Evolutionary conservation across 1,140 invertebrate genomes (phyloP), one percentile per base, ranked within the genome.

Genomic region (Luehdorfia chinensis): DNA sequence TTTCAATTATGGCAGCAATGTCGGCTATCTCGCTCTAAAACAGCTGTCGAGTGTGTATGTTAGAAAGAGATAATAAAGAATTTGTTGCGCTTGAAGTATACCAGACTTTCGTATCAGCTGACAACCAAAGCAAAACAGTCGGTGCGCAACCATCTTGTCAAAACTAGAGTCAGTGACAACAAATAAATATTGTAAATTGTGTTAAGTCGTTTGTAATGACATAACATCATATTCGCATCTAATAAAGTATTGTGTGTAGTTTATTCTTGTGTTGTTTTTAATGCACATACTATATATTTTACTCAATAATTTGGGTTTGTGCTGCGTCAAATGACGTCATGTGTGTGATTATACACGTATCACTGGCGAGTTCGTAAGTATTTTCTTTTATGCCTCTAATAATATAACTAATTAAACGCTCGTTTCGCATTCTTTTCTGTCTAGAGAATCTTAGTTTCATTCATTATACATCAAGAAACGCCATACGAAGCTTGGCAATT

Each of bases 71-170:
- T 7, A 52, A 18, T 44, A 12, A 28, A 59, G 54, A 49, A 47
- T 56, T 53, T 47, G 36, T 62, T 68, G 51, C 59, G 64, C 67
- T 74, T 71, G 48, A 73, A 79, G 50, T 60, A 56, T 50, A 81
- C 67, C 68, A 70, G 69, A 66, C 51, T 68, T 75, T 78, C 75
- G 75, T 88, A 88, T 88, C 84, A 88, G 87, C 87, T 88, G 87
- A 88, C 85, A 86, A 84, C 73, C 84, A 87, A 88, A 88, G 85
- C 87, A 88, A 88, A 88, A 88, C 87, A 88, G 84, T 87, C 77
- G 84, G 87, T 86, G 75, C 83, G 84, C 86, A 77, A 87, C 84
- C 84, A 87, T 87, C 84, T 87, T 87, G 86, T 88, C 86, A 87
- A 87, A 88, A 84, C 75, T 80, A 70, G 80, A 87, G 76, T 79